A percentile compares a stretch with the other conserved stretches of the same genome.
phyloP scores from a whole-genome alignment of 2,888 invertebrate genomes.

The Cheilosia grossa region DNA sequence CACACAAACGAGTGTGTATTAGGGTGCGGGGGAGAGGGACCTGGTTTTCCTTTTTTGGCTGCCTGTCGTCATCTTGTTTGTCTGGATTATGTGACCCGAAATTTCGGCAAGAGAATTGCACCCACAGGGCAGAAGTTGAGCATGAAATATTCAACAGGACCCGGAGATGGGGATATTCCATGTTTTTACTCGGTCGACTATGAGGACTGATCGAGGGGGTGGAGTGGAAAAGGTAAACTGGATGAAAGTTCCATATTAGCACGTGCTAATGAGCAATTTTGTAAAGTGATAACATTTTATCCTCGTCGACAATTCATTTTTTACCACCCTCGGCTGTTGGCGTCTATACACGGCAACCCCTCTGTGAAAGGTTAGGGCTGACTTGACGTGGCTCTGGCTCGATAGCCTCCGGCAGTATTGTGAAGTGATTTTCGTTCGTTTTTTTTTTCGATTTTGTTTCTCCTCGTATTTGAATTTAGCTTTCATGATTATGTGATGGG shows the following conservation, averaged over 20 bases:
- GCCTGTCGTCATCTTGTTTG: slow-evolving; percentile 59
- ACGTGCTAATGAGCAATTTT: slow-evolving; percentile 77
- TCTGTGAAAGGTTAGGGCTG: slow-evolving; percentile 45
- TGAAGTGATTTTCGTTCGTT: slow-evolving; percentile 52
- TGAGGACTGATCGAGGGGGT: slow-evolving; percentile 24
- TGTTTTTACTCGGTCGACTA: slow-evolving; percentile 41
- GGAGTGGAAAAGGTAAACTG: slow-evolving; percentile 60
- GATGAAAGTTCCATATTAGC: slow-evolving; percentile 75
- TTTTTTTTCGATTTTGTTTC: slow-evolving; percentile 4
- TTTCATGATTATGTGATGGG: slow-evolving; percentile 49
- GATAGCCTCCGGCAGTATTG: slow-evolving; percentile 30
- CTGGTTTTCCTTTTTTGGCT: slow-evolving; percentile 28
- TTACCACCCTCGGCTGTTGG: slow-evolving; percentile 16
- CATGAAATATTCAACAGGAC: slow-evolving; percentile 71
- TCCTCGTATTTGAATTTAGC: slow-evolving; percentile 20
- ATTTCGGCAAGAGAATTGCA: slow-evolving; percentile 73
- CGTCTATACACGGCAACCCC: neutral
- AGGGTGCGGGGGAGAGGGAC: neutral
- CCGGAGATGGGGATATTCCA: slow-evolving; percentile 24
- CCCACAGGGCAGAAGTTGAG: slow-evolving; percentile 70
- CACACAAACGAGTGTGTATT: slow-evolving; percentile 17
- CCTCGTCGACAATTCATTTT: slow-evolving; percentile 72
- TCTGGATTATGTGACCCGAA: slow-evolving; percentile 73
- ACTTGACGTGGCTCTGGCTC: slow-evolving; percentile 10
- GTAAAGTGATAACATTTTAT: slow-evolving; percentile 76